Conservation (phyloP, 1,140 invertebrate species). For the Dysdera silvatica region DNA sequence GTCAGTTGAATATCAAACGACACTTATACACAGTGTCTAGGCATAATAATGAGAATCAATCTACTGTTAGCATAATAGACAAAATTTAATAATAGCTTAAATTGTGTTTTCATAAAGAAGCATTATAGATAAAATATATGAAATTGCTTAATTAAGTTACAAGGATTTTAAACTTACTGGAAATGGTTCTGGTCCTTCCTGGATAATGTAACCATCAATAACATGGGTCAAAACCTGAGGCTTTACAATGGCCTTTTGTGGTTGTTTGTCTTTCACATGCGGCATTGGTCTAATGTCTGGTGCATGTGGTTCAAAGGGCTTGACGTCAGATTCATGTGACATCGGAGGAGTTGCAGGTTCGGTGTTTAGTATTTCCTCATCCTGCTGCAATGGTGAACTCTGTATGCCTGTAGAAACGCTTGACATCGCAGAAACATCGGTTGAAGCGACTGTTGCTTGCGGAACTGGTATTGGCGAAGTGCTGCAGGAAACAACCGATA, state of each 20-base stretch:
- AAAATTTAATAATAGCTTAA: no score
- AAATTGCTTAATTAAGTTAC: neutral
- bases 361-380: no score
- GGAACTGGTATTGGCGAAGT: neutral
- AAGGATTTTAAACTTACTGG: constrained; percentile 26
- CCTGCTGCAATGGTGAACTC: no score
- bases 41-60: no score
- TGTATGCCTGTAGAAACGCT: neutral
- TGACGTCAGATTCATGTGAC: neutral
- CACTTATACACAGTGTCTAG: no score
- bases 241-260: constrained; percentile 79
- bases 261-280: constrained; percentile 35
- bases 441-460: neutral
- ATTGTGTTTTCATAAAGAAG: no score
- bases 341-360: no score
- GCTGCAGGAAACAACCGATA: neutral
- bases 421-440: neutral
- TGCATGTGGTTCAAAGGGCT: constrained; percentile 3
- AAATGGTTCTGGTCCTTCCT: constrained; percentile 57
- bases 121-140: neutral
- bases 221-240: constrained; percentile 92
- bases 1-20: no score
- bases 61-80: no score
- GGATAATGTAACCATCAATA: constrained; percentile 93
- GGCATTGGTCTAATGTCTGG: neutral